phyloP scores from a whole-genome alignment of 2,113 vertebrate genomes.

The Otis tarda region DNA sequence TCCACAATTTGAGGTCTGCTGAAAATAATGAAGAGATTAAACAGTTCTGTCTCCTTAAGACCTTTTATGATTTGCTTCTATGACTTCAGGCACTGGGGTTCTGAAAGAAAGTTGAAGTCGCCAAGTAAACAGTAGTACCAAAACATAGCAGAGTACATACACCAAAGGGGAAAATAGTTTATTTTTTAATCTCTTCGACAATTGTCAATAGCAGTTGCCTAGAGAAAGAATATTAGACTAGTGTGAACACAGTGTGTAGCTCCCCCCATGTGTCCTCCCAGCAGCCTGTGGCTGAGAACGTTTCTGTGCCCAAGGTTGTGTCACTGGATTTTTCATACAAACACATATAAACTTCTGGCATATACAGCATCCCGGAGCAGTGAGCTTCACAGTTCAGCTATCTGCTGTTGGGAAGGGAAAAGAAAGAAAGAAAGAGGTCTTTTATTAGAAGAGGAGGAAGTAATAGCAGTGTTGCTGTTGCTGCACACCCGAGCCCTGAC shows the following conservation, averaged over 20 bases:
- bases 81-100: background rate
- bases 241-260: background rate
- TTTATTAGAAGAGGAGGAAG: background rate
- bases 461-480: background rate
- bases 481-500: background rate
- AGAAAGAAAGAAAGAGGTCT: background rate
- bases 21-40: background rate
- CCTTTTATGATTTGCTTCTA: background rate
- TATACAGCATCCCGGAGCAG: background rate
- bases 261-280: accelerated
- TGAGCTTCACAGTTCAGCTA: background rate
- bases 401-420: background rate
- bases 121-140: background rate
- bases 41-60: background rate
- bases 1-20: background rate
- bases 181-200: background rate
- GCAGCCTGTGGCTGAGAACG: background rate
- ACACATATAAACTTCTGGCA: background rate
- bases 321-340: background rate
- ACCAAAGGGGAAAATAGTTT: background rate
- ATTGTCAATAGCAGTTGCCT: background rate
- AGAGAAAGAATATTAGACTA: background rate
- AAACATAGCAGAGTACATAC: background rate
- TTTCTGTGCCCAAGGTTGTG: background rate
- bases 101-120: background rate